These are phyloP conservation scores for Sinohyriopsis cumingii DNA, from an alignment of 2,888 invertebrate species.

Conservation along the genomic window DNA sequence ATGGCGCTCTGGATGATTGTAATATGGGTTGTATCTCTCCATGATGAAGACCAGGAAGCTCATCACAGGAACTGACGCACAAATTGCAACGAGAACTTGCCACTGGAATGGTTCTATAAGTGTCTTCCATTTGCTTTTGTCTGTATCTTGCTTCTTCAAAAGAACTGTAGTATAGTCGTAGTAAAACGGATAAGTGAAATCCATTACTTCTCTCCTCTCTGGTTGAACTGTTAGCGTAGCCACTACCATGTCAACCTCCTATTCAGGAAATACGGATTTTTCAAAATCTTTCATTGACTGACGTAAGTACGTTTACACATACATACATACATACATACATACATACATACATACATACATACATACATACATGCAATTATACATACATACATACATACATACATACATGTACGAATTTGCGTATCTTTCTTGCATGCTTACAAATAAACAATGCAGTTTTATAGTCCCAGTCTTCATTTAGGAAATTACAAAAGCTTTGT, in stretches of 20 bases:
- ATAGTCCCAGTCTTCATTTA: not conserved
- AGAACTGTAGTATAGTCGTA: conserved; percentile 48
- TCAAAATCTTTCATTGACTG: too few relatives aligned
- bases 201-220: conserved; percentile 89
- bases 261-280: not conserved
- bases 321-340: too few relatives aligned
- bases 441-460: not conserved
- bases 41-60: conserved; percentile 38
- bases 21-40: conserved; percentile 48
- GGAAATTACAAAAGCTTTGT: not conserved
- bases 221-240: conserved; percentile 91
- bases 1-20: conserved; percentile 10
- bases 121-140: conserved; percentile 45
- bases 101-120: conserved; percentile 51
- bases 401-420: too few relatives aligned
- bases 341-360: too few relatives aligned
- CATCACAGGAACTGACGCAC: conserved; percentile 31
- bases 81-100: conserved; percentile 50
- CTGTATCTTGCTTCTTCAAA: conserved; percentile 46
- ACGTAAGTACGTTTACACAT: too few relatives aligned
- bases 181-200: conserved; percentile 86
- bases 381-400: too few relatives aligned
- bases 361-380: too few relatives aligned
- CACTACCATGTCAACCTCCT: conserved; percentile 89
- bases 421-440: too few relatives aligned